Conservation (phyloP, 1,140 invertebrate genomes). For the Musca vetustissima region DNA sequence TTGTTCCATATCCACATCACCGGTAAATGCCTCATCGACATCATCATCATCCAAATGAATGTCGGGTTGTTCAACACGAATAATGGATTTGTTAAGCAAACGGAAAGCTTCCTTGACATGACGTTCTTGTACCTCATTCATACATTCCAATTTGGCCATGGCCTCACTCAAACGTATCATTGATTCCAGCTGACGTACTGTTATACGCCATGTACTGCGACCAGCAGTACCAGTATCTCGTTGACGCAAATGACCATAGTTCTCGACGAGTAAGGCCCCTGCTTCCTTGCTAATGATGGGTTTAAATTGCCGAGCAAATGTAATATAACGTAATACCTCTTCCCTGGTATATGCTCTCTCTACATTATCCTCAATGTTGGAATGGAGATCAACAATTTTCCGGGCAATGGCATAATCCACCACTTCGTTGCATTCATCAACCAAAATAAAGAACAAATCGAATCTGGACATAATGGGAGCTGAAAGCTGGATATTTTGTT, state of each 20-base stretch:
- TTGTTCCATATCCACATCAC: conserved; percentile 59
- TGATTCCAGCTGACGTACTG: conserved; percentile 98
- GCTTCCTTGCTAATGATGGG: conserved; percentile 87
- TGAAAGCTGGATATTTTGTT: conserved; percentile 91
- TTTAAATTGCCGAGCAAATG: conserved; percentile 95
- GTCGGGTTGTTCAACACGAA: conserved; percentile 96
- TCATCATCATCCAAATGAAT: conserved; percentile 88
- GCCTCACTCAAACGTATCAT: conserved; percentile 95
- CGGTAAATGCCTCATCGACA: conserved; percentile 58
- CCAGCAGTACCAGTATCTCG: conserved; percentile 74
- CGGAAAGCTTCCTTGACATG: conserved; percentile 94
- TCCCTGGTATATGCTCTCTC: conserved; percentile 81
- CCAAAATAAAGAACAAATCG: conserved; percentile 97
- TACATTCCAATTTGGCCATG: conserved; percentile 94
- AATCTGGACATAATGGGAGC: conserved; percentile 99
- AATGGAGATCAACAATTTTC: conserved; percentile 94
- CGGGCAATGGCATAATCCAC: conserved; percentile 95
- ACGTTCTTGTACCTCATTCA: conserved; percentile 78
- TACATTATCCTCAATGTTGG: conserved; percentile 74
- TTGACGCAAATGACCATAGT: conserved; percentile 85
- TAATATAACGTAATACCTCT: conserved; percentile 91
- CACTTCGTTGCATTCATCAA: conserved; percentile 94
- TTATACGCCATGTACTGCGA: conserved; percentile 90
- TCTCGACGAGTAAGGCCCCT: conserved; percentile 80
- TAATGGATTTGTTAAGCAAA: conserved; percentile 97